These are phyloP conservation scores for Morus bassanus DNA, from an alignment of 2,797 vertebrate species.

Conservation along the genomic window DNA sequence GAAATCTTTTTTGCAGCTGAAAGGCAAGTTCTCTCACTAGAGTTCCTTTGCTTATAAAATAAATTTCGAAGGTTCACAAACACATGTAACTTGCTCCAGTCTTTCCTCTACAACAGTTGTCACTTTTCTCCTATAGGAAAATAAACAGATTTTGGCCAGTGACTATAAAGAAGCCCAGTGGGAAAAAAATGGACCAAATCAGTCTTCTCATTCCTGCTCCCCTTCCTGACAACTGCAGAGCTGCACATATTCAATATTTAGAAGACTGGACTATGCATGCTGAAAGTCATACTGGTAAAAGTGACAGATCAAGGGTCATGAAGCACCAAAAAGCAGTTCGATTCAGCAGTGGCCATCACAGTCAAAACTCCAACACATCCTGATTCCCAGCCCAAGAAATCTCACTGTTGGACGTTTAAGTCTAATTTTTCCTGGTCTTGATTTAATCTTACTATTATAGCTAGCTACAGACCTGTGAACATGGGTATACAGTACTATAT, in stretches of 20 bases:
- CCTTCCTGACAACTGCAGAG: background rate
- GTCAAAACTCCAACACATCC: background rate
- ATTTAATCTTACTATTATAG: background rate
- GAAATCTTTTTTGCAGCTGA: background rate
- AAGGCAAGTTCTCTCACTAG: background rate
- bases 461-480: background rate
- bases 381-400: background rate
- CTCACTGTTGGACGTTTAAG: background rate
- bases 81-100: background rate
- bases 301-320: accelerated
- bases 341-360: background rate
- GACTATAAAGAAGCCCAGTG: background rate
- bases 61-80: background rate
- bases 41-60: background rate
- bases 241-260: background rate
- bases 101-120: background rate
- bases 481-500: background rate
- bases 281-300: background rate
- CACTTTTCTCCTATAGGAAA: background rate
- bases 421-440: background rate
- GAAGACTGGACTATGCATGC: background rate
- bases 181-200: background rate
- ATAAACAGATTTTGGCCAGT: background rate
- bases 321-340: background rate
- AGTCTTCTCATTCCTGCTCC: background rate